Conservation (phyloP, 2,797 vertebrate genomes). For the Neosilurus mollespiculum region DNA sequence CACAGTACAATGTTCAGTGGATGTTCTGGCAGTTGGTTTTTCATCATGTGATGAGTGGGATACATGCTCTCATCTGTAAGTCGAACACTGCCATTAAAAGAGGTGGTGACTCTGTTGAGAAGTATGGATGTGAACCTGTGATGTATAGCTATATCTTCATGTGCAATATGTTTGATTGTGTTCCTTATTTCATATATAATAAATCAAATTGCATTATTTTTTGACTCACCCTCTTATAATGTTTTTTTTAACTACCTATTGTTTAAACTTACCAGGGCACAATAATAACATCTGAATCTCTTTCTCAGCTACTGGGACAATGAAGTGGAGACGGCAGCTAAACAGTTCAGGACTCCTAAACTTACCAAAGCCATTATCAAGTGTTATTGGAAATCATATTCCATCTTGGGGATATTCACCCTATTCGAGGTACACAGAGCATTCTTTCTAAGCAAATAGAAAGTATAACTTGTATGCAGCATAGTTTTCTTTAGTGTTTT, state of each 20-base stretch:
- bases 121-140: too few species aligned
- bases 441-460: neutral
- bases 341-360: constrained; percentile 74
- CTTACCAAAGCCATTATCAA: constrained; percentile 83
- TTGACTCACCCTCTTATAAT: too few species aligned
- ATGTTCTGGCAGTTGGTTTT: neutral
- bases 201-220: too few species aligned
- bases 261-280: neutral
- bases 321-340: constrained; percentile 79
- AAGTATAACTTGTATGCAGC: neutral
- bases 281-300: neutral
- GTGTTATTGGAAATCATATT: constrained; percentile 88
- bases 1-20: neutral
- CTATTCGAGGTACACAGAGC: constrained; percentile 78
- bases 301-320: constrained; percentile 83
- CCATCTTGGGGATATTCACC: constrained; percentile 84
- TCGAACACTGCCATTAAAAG: too few species aligned
- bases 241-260: neutral
- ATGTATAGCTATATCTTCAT: too few species aligned
- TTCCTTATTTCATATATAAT: too few species aligned
- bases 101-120: too few species aligned
- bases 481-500: neutral
- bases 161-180: too few species aligned
- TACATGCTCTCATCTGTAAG: too few species aligned
- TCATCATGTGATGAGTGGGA: neutral